phyloP scores from a whole-genome alignment of 2,888 invertebrate genomes.

The Drosophila helvetica region DNA sequence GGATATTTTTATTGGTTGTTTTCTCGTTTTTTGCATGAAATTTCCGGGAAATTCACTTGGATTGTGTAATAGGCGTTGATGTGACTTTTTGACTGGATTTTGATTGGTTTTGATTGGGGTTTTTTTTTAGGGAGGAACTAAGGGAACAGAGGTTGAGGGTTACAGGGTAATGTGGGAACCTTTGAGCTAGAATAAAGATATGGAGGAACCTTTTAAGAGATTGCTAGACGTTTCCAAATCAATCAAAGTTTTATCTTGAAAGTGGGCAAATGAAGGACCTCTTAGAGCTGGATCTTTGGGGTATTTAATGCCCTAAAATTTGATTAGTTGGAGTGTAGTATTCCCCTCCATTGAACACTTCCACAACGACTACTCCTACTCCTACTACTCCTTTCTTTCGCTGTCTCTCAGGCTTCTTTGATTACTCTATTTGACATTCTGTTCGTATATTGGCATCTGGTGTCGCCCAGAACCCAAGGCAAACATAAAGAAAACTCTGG shows the following conservation, averaged over 20 bases:
- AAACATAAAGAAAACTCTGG: slow-evolving; percentile 61
- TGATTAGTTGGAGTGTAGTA: not conserved
- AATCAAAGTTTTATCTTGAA: not conserved
- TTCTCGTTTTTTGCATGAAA: slow-evolving; percentile 65
- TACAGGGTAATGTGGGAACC: not conserved
- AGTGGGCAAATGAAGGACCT: no score
- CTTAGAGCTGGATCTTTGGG: not conserved
- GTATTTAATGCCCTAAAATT: not conserved
- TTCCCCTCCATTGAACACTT: not conserved
- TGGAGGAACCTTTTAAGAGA: not conserved
- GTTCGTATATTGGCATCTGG: slow-evolving; percentile 55
- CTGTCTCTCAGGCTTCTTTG: slow-evolving; percentile 59
- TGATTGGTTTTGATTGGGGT: slow-evolving; percentile 55
- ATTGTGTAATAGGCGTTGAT: slow-evolving; percentile 60
- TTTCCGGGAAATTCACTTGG: slow-evolving; percentile 26
- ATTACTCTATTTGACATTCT: slow-evolving; percentile 53
- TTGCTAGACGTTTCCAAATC: no score
- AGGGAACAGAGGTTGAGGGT: not conserved
- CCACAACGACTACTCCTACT: slow-evolving; percentile 8
- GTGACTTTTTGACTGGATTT: slow-evolving; percentile 56
- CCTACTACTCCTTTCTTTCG: slow-evolving; percentile 23
- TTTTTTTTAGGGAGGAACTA: not conserved
- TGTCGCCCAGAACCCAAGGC: slow-evolving; percentile 18
- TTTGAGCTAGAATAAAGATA: not conserved
- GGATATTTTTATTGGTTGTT: slow-evolving; percentile 67